Evolutionary conservation across 2,797 vertebrate species (phyloP).

Genomic region (Tolypeutes matacus): DNA sequence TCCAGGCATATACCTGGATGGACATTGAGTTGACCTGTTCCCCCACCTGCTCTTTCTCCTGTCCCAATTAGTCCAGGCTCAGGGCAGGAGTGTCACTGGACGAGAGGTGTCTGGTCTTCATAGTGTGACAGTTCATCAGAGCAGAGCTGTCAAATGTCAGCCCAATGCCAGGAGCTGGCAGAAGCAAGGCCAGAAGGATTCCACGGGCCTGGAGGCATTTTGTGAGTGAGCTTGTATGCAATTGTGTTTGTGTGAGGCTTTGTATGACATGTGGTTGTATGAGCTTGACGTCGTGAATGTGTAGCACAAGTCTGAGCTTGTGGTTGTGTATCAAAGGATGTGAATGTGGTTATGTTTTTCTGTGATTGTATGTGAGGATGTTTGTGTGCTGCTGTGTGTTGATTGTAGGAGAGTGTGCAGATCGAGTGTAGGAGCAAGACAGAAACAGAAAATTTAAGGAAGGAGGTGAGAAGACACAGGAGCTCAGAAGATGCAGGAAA

Average conservation of each 20-base stretch:
- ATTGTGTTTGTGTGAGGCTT: background rate
- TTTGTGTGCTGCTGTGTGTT: background rate
- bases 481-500: background rate
- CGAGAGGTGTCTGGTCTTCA: background rate
- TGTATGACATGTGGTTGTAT: background rate
- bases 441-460: background rate
- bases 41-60: background rate
- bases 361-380: background rate
- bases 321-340: background rate
- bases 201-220: rapidly evolving
- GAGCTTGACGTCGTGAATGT: background rate
- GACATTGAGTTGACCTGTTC: background rate
- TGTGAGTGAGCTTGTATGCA: rapidly evolving
- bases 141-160: background rate
- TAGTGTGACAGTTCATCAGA: background rate
- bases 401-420: background rate
- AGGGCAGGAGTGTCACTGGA: background rate
- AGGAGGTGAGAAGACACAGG: background rate
- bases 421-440: background rate
- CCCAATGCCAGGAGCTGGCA: background rate
- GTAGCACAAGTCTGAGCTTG: too few relatives aligned
- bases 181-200: background rate
- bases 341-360: background rate
- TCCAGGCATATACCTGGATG: rapidly evolving
- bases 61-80: background rate